phyloP scores from a whole-genome alignment of 2,888 invertebrate genomes.

The Malthinus seriepunctatus region DNA sequence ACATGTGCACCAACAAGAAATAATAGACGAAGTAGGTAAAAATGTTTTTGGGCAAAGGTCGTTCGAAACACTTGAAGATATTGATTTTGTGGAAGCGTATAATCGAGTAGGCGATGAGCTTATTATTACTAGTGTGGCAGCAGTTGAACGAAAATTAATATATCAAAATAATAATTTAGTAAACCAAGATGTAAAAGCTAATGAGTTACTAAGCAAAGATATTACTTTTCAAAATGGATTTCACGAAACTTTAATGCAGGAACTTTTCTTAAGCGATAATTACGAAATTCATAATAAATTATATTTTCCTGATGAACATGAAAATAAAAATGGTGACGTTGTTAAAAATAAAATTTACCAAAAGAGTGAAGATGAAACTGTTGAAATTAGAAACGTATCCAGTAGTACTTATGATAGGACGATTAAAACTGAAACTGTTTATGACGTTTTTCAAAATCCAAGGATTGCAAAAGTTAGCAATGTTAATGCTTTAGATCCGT shows the following conservation, averaged over 20 bases:
- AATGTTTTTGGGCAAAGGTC: constrained; percentile 33
- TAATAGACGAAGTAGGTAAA: constrained; percentile 4
- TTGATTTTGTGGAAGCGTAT: constrained; percentile 43
- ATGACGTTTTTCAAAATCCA: constrained; percentile 22
- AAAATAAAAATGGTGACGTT: background rate
- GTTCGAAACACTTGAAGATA: constrained; percentile 30
- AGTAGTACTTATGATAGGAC: background rate
- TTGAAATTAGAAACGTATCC: background rate
- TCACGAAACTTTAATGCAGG: background rate
- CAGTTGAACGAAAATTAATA: constrained; percentile 28
- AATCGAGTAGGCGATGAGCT: constrained; percentile 44
- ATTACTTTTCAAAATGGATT: background rate
- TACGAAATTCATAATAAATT: background rate
- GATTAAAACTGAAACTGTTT: constrained; percentile 21
- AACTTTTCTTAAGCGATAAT: background rate
- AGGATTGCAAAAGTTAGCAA: constrained; percentile 23
- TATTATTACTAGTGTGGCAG: constrained; percentile 36
- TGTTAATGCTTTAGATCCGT: constrained; percentile 1
- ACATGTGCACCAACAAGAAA: too few species aligned
- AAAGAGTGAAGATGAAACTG: background rate
- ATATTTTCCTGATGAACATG: background rate
- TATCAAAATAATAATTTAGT: background rate
- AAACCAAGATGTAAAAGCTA: background rate
- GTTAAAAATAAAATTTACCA: background rate
- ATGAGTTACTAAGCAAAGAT: background rate